Conservation (phyloP, 2,113 vertebrate species). For the Arothron firmamentum region DNA sequence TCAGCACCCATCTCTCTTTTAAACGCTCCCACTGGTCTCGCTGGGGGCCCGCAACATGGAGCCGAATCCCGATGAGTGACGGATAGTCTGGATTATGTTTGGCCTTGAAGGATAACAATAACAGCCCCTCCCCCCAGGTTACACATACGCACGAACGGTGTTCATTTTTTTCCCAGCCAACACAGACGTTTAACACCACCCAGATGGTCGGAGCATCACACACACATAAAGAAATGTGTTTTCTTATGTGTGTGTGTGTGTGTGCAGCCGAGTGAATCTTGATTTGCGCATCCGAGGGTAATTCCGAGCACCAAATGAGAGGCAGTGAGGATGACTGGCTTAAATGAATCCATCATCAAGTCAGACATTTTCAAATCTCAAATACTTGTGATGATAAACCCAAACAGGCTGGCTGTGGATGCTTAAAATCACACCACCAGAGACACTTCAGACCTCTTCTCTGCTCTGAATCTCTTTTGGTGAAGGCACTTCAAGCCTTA, state of each 20-base stretch:
- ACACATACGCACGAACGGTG: slow-evolving; percentile 15
- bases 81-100: slow-evolving; percentile 48
- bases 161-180: slow-evolving; percentile 28
- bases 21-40: slow-evolving; percentile 15
- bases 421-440: slow-evolving; percentile 10
- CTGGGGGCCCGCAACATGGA: slow-evolving; percentile 7
- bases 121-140: neutral
- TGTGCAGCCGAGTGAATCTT: slow-evolving; percentile 2
- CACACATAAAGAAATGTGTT: no score
- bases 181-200: slow-evolving; percentile 39
- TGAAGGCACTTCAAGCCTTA: no score
- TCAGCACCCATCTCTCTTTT: slow-evolving; percentile 46
- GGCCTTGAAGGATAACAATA: slow-evolving; percentile 24
- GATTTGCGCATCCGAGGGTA: neutral
- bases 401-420: slow-evolving; percentile 18
- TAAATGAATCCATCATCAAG: slow-evolving; percentile 37
- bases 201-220: slow-evolving; percentile 19
- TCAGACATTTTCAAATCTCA: slow-evolving; percentile 43
- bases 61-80: slow-evolving; percentile 38
- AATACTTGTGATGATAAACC: slow-evolving; percentile 32
- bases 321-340: slow-evolving; percentile 35
- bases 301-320: slow-evolving; percentile 42
- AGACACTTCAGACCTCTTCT: neutral
- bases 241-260: slow-evolving; percentile 5
- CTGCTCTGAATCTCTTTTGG: no score